A percentile compares a stretch with the other conserved stretches of the same genome.
These are phyloP conservation scores for Grallaria varia DNA, from an alignment of 2,113 vertebrate genomes.

Conservation along the genomic window DNA sequence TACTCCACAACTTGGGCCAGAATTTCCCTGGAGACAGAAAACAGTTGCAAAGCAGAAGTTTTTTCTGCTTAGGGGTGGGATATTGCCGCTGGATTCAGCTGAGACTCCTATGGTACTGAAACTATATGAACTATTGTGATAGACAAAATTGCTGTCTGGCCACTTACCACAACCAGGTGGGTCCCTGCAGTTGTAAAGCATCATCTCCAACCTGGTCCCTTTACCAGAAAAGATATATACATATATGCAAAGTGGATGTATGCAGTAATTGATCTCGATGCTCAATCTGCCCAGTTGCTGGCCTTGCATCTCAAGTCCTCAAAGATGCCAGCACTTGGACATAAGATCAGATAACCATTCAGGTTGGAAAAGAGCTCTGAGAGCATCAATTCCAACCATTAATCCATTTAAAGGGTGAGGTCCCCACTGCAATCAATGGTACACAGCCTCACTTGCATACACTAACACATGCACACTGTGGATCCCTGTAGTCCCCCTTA, in stretches of 20 bases:
- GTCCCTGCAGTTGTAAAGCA: neutral
- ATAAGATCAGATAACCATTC: neutral
- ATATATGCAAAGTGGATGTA: too few species aligned
- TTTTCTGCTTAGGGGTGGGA: neutral
- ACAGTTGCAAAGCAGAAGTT: neutral
- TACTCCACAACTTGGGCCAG: neutral
- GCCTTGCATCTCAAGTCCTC: neutral
- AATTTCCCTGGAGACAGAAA: neutral
- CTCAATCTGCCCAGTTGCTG: neutral
- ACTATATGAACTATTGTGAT: neutral
- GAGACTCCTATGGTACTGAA: fast-evolving
- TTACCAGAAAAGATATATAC: neutral
- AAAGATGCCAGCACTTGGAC: neutral
- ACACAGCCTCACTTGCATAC: neutral
- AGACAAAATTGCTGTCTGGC: neutral
- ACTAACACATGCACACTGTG: neutral
- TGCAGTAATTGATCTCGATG: neutral
- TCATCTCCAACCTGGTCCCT: neutral
- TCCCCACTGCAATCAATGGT: too few species aligned
- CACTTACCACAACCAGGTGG: neutral
- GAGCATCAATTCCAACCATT: neutral
- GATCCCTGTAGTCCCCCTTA: neutral
- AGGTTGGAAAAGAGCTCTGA: neutral
- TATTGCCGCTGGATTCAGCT: neutral
- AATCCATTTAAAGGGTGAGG: neutral